A percentile compares a stretch with the other conserved stretches of the same genome.
These are phyloP conservation scores for Agrypnus murinus DNA, from an alignment of 2,888 invertebrate genomes.

Conservation along the genomic window DNA sequence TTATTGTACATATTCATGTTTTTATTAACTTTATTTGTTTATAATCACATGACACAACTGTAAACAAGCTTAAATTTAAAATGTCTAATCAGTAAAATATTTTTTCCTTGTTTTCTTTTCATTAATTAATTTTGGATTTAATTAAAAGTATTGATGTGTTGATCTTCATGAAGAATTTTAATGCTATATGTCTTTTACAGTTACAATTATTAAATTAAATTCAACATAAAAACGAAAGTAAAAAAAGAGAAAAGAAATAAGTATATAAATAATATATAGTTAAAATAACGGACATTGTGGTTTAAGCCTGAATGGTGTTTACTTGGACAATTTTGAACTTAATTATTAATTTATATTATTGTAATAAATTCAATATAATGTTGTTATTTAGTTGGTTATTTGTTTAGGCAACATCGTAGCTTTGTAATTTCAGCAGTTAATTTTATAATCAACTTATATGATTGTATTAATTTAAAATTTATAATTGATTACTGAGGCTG, in stretches of 20 bases:
- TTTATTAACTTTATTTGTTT: conserved; percentile 10
- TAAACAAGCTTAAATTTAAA: neutral
- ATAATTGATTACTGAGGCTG: conserved; percentile 2
- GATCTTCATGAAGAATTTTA: neutral
- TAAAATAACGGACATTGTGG: too few relatives aligned
- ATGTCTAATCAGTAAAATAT: neutral
- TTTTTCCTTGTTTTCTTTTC: neutral
- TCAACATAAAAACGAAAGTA: neutral
- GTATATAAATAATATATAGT: neutral
- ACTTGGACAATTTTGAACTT: too few relatives aligned
- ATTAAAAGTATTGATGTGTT: neutral
- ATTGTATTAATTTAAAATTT: conserved; percentile 9
- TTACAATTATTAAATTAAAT: conserved; percentile 6
- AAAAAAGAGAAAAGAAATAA: neutral
- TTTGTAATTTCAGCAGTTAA: conserved; percentile 15
- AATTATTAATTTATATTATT: too few relatives aligned
- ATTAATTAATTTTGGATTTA: neutral
- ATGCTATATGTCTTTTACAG: neutral
- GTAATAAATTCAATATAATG: neutral
- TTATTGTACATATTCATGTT: conserved; percentile 1
- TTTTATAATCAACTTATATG: conserved; percentile 21
- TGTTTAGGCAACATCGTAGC: conserved; percentile 15
- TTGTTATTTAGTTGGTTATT: conserved; percentile 10
- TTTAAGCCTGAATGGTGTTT: too few relatives aligned
- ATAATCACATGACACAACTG: neutral